Evolutionary conservation across 2,113 vertebrate species (phyloP), one percentile per base, ranked within the genome.

Genomic region (Turdus rufiventris): DNA sequence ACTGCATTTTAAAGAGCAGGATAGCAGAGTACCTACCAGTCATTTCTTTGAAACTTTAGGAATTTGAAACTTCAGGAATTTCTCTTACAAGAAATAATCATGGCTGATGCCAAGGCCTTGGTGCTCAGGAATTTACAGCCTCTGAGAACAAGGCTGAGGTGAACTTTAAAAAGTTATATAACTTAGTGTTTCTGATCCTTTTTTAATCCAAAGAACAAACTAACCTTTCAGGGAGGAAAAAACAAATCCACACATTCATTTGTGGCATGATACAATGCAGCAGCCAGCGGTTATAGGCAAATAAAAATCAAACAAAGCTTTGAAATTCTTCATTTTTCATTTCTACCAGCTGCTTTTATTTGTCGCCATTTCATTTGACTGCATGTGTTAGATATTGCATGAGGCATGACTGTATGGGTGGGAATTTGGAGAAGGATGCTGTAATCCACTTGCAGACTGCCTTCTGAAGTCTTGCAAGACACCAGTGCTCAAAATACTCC

Each of bases 241-340:
- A 56, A 87, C 57, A 72, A 90, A 80, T 70, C 42, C 50, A 50
- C 36, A 34, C 51, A 86, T 93, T 83, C 60, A 85, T 95, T 96
- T 0, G 0, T 91, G 62, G 75, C 8, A 0, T 76, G 85, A 85
- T 90, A 96, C 25, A 5, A 71, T 0, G 2, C 71, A 95, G 92
- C 82, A 95, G 79, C 58, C 92, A 74, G 43, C 1, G 0, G 47
- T 85, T 80, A 83, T 38, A 74, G 85, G 51, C 88, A 96, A 96
- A 95, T 94, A 93, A 96, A 90, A 90, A 77, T 96, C 91, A 83
- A 57, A 63, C 85, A 56, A 86, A 88, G 85, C 95, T 96, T 96
- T 92, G 94, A 96, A 95, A 95, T 86, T 19, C 79, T 86, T 82
- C 20, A 33, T 88, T 82, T 95, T 96, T 92, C 50, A 70, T 95